Evolutionary conservation across 2,888 invertebrate species (phyloP), one percentile per base, ranked within the genome.

Genomic region (Nematopogon swammerdamellus): DNA sequence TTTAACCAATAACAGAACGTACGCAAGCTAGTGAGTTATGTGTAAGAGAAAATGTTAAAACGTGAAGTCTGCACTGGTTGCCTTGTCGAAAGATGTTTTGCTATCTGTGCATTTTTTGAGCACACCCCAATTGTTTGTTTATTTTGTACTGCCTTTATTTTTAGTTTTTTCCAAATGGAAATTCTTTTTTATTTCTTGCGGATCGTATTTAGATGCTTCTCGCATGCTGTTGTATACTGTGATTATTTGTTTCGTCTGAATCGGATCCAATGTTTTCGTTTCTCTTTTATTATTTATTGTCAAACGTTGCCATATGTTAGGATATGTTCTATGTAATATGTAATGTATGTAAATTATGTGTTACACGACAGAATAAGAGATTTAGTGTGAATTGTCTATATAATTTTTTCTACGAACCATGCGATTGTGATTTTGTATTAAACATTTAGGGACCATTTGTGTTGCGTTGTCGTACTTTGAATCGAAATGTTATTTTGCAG

Each of bases 271-370:
- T 46, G 14, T 47, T 52, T 47, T 49, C 42, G 45, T 62, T 60
- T 59, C 59, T n/a, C n/a, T n/a, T 57, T 65, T 65, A 67, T 74
- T 77, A 79, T 79, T 79, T 79, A 79, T 77, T 48, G 77, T 69
- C 76, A 76, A 72, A 76, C 65, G 79, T 79, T 79, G 79, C 79
- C 79, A 79, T 79, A 79, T 77, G 69, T 77, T 77, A 77, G 75
- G 70, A 74, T 76, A 74, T 74, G 69, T 73, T 70, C 67, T 70
- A 62, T 66, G 66, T 66, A 63, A 62, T 71, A 75, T 74, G 36
- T 36, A 36, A 74, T 75, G 76, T 77, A 75, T 71, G 65, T 65
- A 20, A 49, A 43, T 29, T 18, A 64, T 56, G 65, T 74, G 36
- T 14, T 36, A 36, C 36, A 36, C 11, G 6, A 14, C 11, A 36